Evolutionary conservation across 1,140 invertebrate genomes (phyloP).

Genomic region (Stratiolaelaps scimitus): DNA sequence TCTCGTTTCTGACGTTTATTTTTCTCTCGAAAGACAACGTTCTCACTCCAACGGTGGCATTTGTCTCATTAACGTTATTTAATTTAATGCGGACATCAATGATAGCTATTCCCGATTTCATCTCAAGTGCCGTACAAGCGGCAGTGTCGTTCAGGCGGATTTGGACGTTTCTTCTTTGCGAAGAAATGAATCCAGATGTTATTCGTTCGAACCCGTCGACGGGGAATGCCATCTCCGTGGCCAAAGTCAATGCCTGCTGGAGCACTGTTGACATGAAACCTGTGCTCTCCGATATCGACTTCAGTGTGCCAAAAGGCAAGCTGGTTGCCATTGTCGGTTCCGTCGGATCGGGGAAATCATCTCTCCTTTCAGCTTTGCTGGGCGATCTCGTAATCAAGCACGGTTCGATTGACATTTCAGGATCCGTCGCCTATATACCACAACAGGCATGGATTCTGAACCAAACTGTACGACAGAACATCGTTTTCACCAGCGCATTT

Average conservation of each 20-base stretch:
- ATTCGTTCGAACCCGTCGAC: no score
- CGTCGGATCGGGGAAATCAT: slow-evolving; percentile 56
- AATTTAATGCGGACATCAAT: slow-evolving; percentile 33
- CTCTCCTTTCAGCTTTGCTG: slow-evolving; percentile 50
- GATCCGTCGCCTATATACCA: slow-evolving; percentile 41
- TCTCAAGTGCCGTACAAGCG: not conserved
- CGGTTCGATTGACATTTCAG: slow-evolving; percentile 31
- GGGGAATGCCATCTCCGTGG: no score
- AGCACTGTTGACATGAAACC: slow-evolving; percentile 29
- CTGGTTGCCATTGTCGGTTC: slow-evolving; percentile 54
- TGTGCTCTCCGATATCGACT: slow-evolving; percentile 37
- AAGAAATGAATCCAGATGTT: no score
- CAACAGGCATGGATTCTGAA: slow-evolving; percentile 46
- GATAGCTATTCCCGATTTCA: slow-evolving; percentile 30
- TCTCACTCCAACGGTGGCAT: slow-evolving; percentile 32
- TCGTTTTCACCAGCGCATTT: slow-evolving; percentile 35
- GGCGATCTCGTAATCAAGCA: slow-evolving; percentile 45
- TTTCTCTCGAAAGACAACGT: slow-evolving; percentile 37
- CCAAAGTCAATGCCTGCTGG: no score
- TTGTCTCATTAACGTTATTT: slow-evolving; percentile 34
- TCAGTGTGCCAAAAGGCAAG: slow-evolving; percentile 42
- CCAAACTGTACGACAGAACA: slow-evolving; percentile 42
- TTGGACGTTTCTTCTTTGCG: not conserved
- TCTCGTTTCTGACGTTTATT: slow-evolving; percentile 33
- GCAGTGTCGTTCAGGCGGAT: not conserved